Base-by-base conservation (phyloP, 2,113 vertebrate species). In the Syrrhaptes paradoxus region DNA sequence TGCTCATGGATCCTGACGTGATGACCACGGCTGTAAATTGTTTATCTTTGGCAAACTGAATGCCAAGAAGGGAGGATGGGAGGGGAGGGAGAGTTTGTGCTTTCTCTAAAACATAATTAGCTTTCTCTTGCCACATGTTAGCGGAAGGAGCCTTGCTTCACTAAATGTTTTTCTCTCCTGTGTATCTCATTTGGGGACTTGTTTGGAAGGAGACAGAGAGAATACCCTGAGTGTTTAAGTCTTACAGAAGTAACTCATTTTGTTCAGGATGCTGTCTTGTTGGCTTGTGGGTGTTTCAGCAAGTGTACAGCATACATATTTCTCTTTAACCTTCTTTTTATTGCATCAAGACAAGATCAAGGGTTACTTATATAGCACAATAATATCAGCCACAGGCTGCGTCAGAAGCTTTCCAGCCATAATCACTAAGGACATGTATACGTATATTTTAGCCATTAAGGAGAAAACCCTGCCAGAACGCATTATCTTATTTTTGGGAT, bases 291-390 rank as follows among this genome's bases (percentile, higher is more conserved):
- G 86, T 82, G 48, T 85, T 95, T 93, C 81, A 63, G 41, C 26
- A 72, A 87, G 70, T 51, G 61, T 82, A 54, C 36, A 0, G 4
- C 73, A 51, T 36, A 45, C 66, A 52, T 87, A 89, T 94, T 96
- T 94, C 88, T 87, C 88, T 95, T 97, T 95, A 97, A 96, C 94
- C 95, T 96, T 90, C 74, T 95, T 96, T 95, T 95, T 85, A 81
- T 78, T 0, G 0, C 86, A 92, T 87, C 86, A n/a, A 65, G 92
- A 71, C 1, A 2, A 91, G 95, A 96, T 94, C 94, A 96, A 89
- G 88, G 90, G 95, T 94, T 96, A 94, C 83, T 85, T 83, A 67
- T 93, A 94, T 51, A 95, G 92, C 94, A 91, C 80, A 96, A 54
- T 72, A 87, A 77, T 65, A 94, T 31, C 92, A 93, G 95, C 96